Conservation (phyloP, 1,140 invertebrate genomes). For the Drosophila yakuba region DNA sequence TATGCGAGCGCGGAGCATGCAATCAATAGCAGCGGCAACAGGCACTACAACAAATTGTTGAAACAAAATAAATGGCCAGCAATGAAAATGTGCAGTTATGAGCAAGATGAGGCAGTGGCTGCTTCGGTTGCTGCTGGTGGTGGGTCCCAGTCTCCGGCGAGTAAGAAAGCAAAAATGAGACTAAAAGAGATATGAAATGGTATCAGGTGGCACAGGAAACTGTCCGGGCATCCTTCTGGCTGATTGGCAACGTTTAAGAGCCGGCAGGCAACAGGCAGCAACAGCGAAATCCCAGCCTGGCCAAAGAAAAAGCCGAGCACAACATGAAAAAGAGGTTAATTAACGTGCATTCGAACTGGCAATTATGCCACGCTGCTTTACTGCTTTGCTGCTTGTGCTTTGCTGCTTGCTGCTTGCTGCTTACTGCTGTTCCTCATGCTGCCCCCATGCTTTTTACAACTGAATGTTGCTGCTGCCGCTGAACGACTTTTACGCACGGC, state of each 20-base stretch:
- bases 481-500: conserved; percentile 40
- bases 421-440: neutral
- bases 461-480: conserved; percentile 30
- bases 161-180: conserved; percentile 1
- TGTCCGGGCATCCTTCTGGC: conserved; percentile 42
- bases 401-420: conserved; percentile 19
- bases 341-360: conserved; percentile 82
- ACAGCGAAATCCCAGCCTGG: conserved; percentile 31
- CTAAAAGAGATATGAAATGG: conserved; percentile 57
- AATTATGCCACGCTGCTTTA: conserved; percentile 75
- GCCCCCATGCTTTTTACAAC: conserved; percentile 21
- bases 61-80: conserved; percentile 80
- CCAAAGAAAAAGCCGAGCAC: conserved; percentile 44
- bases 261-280: conserved; percentile 40
- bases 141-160: conserved; percentile 11
- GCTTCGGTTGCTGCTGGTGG: conserved; percentile 21
- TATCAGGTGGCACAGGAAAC: conserved; percentile 75
- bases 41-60: conserved; percentile 56
- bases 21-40: conserved; percentile 64
- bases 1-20: conserved; percentile 79
- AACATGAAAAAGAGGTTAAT: conserved; percentile 83
- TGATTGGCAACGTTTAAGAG: conserved; percentile 77
- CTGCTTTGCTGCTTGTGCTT: conserved; percentile 29
- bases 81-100: conserved; percentile 81
- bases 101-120: conserved; percentile 41